These are phyloP conservation scores for Syngnathoides biaculeatus DNA, from an alignment of 2,113 vertebrate genomes.

Conservation along the genomic window DNA sequence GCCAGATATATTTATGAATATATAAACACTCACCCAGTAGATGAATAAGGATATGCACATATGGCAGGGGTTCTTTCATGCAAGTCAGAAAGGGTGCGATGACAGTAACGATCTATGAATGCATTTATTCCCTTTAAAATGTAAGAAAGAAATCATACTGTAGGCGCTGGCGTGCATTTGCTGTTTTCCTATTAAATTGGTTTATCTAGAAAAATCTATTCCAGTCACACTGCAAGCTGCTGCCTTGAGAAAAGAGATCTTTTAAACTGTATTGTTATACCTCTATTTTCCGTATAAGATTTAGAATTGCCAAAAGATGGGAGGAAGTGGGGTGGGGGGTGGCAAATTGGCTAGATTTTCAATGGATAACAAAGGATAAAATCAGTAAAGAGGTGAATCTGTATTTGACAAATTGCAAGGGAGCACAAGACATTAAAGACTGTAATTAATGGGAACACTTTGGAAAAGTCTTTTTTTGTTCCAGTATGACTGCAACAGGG, in stretches of 20 bases:
- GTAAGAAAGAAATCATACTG: neutral
- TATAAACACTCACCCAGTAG: neutral
- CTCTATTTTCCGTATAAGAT: no score
- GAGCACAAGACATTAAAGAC: no score
- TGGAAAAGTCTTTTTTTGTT: neutral
- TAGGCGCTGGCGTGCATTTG: neutral
- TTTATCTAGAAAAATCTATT: neutral
- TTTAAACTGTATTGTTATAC: neutral
- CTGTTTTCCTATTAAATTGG: conserved; percentile 5
- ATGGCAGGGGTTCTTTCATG: conserved; percentile 2
- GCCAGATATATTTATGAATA: neutral
- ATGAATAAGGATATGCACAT: neutral
- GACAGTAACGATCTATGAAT: neutral
- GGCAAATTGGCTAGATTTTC: no score
- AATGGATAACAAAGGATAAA: no score
- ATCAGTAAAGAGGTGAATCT: no score
- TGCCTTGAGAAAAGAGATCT: neutral
- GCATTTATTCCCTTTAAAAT: neutral
- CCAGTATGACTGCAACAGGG: no score
- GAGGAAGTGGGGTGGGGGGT: no score
- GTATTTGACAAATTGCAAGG: no score
- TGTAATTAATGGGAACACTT: neutral
- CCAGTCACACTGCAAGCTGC: conserved; percentile 6
- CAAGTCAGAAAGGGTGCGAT: neutral
- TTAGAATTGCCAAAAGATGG: no score